Evolutionary conservation across 2,888 invertebrate genomes (phyloP), one percentile per base, ranked within the genome.

Genomic region (Synergus laeviventris): DNA sequence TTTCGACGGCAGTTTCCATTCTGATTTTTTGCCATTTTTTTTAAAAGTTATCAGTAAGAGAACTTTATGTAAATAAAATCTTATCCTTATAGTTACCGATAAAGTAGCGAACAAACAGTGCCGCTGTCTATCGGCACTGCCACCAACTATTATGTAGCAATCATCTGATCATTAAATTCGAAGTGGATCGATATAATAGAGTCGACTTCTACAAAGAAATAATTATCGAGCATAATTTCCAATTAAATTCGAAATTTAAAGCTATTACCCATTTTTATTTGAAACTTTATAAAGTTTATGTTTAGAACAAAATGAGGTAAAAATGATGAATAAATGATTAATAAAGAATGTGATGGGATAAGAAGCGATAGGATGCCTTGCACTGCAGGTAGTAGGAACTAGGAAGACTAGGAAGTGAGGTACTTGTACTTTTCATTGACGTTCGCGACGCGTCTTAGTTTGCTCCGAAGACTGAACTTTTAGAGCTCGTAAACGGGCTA

Each of bases 111-210:
- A 39, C 61, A 56, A 61, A 73, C 79, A 54, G 81, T 82, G 81
- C 84, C 81, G 83, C 82, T 77, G 85, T 81, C 86, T 85, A 81
- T 81, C 82, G 86, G 84, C 83, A 77, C 82, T 81, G 78, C 81
- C 79, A 77, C 78, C 84, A 86, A 88, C 88, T 86, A 87, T n/a
- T n/a, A 31, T 31, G 7, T 7, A 0, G 83, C 83, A 85, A 86
- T 87, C 84, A 87, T 87, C 87, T 86, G 84, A 87, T 87, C 86
- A 87, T 87, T 85, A 80, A 88, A 86, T 84, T 85, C 81, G 5
- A 70, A 21, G 74, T 78, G 78, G 84, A 88, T 87, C 88, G 88
- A 89, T 89, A 88, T 88, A 88, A 86, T 86, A 87, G 89, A 78
- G 73, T 54, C 9, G 9, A 18, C 9, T 54, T 49, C 18, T 18